Evolutionary conservation across 2,888 invertebrate genomes (phyloP).

Genomic region (Ophion ventricosus): DNA sequence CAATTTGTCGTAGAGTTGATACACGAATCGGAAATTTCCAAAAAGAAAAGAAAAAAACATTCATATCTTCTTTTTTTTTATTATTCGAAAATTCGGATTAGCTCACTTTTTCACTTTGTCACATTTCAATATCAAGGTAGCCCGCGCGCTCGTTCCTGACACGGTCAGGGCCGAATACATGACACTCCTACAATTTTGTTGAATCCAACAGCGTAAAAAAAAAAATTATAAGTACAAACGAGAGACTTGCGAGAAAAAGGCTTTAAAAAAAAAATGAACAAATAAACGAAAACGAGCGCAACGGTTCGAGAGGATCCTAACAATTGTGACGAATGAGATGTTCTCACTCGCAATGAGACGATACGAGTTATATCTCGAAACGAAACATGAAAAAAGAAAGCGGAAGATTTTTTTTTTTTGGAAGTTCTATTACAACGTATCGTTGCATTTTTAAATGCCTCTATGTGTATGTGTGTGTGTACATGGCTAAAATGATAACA

Average conservation of each 20-base stretch:
- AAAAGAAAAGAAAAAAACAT: constrained; percentile 36
- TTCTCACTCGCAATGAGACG: too few relatives aligned
- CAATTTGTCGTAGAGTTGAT: constrained; percentile 33
- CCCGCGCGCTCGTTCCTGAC: background rate
- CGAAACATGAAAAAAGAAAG: background rate
- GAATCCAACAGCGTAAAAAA: background rate
- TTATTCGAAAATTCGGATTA: constrained; percentile 36
- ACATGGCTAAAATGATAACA: background rate
- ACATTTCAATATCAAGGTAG: constrained; percentile 20
- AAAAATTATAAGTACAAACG: too few relatives aligned
- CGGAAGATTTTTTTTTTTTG: background rate
- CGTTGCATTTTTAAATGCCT: constrained; percentile 1
- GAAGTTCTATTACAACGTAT: background rate
- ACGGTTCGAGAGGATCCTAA: too few relatives aligned
- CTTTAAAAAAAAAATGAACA: too few relatives aligned
- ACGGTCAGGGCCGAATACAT: background rate
- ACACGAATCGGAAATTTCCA: constrained; percentile 45
- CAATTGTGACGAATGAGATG: background rate
- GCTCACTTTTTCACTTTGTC: constrained; percentile 12
- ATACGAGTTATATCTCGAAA: background rate
- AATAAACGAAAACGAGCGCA: too few relatives aligned
- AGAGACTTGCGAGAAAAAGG: too few relatives aligned
- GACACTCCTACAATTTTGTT: background rate
- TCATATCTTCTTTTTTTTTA: background rate
- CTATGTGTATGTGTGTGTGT: too few relatives aligned